Conservation (phyloP, 2,888 invertebrate species). For the Agrilus mali region DNA sequence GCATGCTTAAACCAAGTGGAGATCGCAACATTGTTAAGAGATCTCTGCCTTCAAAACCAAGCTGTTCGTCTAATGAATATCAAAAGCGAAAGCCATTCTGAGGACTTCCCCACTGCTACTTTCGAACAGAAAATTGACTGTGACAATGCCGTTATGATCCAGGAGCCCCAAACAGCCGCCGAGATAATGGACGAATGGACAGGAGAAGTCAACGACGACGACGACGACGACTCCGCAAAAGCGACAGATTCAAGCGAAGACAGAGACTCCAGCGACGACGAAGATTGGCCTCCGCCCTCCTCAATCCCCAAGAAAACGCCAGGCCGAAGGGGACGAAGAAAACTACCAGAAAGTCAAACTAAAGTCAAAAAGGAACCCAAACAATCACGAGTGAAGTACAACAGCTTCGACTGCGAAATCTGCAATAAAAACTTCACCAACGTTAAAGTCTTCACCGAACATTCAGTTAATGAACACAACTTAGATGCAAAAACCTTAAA, state of each 20-base stretch:
- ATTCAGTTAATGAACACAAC: slow-evolving; percentile 17
- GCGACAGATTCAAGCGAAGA: too few species aligned
- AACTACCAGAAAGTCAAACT: background rate
- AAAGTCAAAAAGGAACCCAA: too few species aligned
- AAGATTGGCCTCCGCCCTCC: background rate
- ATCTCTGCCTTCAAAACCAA: too few species aligned
- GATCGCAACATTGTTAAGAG: too few species aligned
- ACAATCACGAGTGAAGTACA: slow-evolving; percentile 18
- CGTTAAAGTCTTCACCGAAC: slow-evolving; percentile 18
- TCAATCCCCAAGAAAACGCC: background rate
- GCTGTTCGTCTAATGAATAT: too few species aligned
- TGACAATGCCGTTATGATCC: background rate
- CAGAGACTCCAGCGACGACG: slow-evolving; percentile 10
- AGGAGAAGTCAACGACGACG: too few species aligned
- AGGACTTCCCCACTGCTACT: background rate
- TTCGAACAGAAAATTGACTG: slow-evolving; percentile 1
- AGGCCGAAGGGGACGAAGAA: background rate
- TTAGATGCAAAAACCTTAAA: slow-evolving; percentile 19
- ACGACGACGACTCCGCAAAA: too few species aligned
- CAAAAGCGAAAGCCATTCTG: background rate
- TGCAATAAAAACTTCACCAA: slow-evolving; percentile 17
- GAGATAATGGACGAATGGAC: too few species aligned
- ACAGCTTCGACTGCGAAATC: slow-evolving; percentile 18
- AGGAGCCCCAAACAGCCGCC: background rate
- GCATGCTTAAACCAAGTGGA: too few species aligned